These are phyloP conservation scores for Athrips mouffetella DNA, from an alignment of 2,888 invertebrate genomes.

Conservation along the genomic window DNA sequence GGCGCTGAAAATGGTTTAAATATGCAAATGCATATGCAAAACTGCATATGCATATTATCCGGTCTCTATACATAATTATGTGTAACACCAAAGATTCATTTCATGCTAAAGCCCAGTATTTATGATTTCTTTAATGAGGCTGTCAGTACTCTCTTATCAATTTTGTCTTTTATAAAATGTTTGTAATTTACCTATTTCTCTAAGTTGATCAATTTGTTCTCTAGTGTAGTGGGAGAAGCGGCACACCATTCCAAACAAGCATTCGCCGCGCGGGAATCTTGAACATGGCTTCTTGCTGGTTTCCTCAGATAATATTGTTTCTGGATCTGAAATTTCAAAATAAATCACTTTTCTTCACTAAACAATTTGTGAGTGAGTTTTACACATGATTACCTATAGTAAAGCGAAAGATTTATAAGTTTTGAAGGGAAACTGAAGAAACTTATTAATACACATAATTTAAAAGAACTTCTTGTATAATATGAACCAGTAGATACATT, in stretches of 20 bases:
- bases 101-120: too few relatives aligned
- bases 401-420: not conserved
- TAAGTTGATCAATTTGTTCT: constrained; percentile 67
- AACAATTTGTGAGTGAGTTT: not conserved
- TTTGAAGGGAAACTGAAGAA: too few relatives aligned
- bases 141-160: not conserved
- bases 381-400: not conserved
- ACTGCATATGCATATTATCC: too few relatives aligned
- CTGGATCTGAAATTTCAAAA: constrained; percentile 80
- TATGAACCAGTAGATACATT: too few relatives aligned
- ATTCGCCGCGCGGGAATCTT: constrained; percentile 78
- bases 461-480: too few relatives aligned
- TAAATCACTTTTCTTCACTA: not conserved
- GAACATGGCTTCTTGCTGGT: constrained; percentile 80
- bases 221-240: constrained; percentile 82
- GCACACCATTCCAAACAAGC: constrained; percentile 82
- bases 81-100: too few relatives aligned
- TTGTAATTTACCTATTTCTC: constrained; percentile 56
- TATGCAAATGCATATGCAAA: too few relatives aligned
- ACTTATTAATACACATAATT: too few relatives aligned
- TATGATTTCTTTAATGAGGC: too few relatives aligned
- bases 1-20: too few relatives aligned
- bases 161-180: not conserved
- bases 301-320: constrained; percentile 81
- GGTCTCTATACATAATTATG: too few relatives aligned